Evolutionary conservation across 2,113 vertebrate genomes (phyloP).

Genomic region (Callocephalon fimbriatum): DNA sequence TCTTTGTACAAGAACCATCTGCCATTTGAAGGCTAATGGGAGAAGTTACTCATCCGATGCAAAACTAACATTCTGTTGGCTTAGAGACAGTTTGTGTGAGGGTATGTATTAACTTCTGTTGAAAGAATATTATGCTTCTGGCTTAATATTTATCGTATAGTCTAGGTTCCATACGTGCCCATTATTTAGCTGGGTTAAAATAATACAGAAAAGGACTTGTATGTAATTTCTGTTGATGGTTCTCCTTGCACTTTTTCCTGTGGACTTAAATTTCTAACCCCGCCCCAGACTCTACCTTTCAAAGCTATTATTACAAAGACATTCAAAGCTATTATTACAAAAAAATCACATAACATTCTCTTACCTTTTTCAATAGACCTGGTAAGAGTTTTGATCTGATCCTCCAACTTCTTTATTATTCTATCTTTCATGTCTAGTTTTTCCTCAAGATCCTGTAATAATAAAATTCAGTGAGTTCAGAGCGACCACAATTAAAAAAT

Average conservation of each 20-base stretch:
- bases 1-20: neutral
- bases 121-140: neutral
- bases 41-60: neutral
- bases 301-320: neutral
- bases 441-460: slow-evolving; percentile 90
- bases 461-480: neutral
- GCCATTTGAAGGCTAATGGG: neutral
- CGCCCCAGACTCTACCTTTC: neutral
- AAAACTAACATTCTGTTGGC: neutral
- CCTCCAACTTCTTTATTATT: slow-evolving; percentile 89
- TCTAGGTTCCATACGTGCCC: neutral
- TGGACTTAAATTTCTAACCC: neutral
- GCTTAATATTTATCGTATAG: neutral
- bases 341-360: neutral
- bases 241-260: neutral
- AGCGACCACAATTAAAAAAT: neutral
- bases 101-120: neutral
- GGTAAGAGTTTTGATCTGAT: slow-evolving; percentile 88
- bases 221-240: neutral
- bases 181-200: neutral
- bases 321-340: neutral
- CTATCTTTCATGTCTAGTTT: slow-evolving; percentile 90
- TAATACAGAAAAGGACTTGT: neutral
- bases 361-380: slow-evolving; percentile 86
- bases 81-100: neutral